Conservation (phyloP, 1,140 invertebrate genomes). For the Asbolus verrucosus region DNA sequence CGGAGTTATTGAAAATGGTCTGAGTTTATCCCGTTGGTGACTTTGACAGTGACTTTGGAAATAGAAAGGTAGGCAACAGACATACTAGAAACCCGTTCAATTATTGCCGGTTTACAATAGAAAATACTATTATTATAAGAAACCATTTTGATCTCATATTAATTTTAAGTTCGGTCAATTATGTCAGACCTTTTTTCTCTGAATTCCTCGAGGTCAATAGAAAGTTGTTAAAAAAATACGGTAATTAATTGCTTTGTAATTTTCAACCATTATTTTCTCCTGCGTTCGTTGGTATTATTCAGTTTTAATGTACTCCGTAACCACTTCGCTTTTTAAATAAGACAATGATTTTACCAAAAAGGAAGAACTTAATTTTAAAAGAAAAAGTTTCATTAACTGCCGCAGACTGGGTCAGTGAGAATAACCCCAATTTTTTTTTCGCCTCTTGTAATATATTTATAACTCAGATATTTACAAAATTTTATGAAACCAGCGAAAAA, state of each 20-base stretch:
- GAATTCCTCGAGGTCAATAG: slow-evolving; percentile 43
- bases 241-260: slow-evolving; percentile 40
- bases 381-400: neutral
- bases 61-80: slow-evolving; percentile 31
- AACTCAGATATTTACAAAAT: too few species aligned
- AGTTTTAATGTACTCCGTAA: neutral
- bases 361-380: slow-evolving; percentile 13
- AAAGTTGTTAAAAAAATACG: slow-evolving; percentile 29
- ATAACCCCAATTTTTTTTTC: too few species aligned
- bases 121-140: slow-evolving; percentile 14
- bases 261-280: slow-evolving; percentile 12
- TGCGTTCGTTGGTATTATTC: slow-evolving; percentile 1
- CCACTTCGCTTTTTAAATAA: neutral
- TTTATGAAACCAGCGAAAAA: too few species aligned
- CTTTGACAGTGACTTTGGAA: slow-evolving; percentile 44
- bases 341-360: slow-evolving; percentile 3
- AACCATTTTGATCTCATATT: slow-evolving; percentile 21
- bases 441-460: too few species aligned
- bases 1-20: neutral
- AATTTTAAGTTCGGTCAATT: slow-evolving; percentile 12
- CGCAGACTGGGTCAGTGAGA: slow-evolving; percentile 2
- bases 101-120: neutral
- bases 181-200: slow-evolving; percentile 27
- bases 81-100: neutral
- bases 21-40: neutral